Percentiles rank a stretch among this genome's conserved stretches.
These are phyloP conservation scores for Celastrina argiolus DNA, from an alignment of 2,888 invertebrate species.

Conservation along the genomic window DNA sequence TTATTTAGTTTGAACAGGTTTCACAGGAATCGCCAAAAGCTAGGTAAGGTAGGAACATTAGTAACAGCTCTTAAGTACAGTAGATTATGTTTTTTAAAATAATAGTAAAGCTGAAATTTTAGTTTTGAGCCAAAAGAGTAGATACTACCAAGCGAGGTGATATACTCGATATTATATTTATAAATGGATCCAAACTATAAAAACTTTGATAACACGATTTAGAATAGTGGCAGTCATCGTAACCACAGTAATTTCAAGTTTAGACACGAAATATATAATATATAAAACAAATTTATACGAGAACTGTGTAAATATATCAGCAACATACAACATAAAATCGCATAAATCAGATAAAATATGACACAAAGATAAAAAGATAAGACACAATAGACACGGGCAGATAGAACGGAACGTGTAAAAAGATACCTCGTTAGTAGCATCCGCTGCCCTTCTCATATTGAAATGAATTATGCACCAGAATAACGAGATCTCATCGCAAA, in stretches of 20 bases:
- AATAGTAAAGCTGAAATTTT: too few relatives aligned
- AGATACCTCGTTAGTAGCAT: constrained; percentile 47
- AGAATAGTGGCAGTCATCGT: too few relatives aligned
- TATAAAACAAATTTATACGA: too few relatives aligned
- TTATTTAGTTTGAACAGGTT: not conserved
- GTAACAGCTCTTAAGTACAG: not conserved
- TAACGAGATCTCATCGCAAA: constrained; percentile 36
- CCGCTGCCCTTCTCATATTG: constrained; percentile 40
- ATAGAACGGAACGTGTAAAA: constrained; percentile 35
- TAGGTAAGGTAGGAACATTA: not conserved
- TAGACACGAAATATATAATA: too few relatives aligned
- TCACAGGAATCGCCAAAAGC: not conserved
- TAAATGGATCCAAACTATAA: too few relatives aligned
- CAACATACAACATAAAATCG: not conserved
- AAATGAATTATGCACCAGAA: constrained; percentile 39
- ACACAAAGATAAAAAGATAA: constrained; percentile 26
- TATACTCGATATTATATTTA: too few relatives aligned
- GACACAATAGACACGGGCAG: constrained; percentile 22
- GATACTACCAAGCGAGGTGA: too few relatives aligned
- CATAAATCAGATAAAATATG: constrained; percentile 20
- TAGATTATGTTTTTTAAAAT: not conserved
- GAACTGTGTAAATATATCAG: too few relatives aligned
- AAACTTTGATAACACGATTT: too few relatives aligned
- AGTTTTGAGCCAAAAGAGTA: too few relatives aligned
- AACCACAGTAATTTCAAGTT: too few relatives aligned